Conservation (phyloP, 1,140 invertebrate genomes). For the Harpegnathos saltator region DNA sequence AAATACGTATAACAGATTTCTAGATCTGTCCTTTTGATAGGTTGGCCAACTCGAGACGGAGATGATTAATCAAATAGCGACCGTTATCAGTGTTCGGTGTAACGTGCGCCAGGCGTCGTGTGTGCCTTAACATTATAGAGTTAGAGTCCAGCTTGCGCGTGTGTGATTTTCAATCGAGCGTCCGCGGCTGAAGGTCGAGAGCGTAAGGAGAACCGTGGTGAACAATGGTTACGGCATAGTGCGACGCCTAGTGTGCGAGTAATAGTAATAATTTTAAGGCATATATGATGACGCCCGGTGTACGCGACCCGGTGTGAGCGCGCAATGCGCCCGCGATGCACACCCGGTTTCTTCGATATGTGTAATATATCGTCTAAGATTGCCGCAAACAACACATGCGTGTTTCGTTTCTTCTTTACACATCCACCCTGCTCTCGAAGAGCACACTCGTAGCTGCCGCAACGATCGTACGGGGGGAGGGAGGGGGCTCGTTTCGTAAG, state of each 20-base stretch:
- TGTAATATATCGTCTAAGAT: slow-evolving; percentile 54
- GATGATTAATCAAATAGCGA: slow-evolving; percentile 26
- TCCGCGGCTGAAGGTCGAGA: too few relatives aligned
- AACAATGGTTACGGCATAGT: too few relatives aligned
- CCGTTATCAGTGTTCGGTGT: slow-evolving; percentile 48
- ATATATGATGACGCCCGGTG: too few relatives aligned
- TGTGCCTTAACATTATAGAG: too few relatives aligned
- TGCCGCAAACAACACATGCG: background rate
- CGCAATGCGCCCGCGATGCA: slow-evolving; percentile 49
- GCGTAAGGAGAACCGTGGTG: too few relatives aligned
- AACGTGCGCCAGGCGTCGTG: slow-evolving; percentile 36
- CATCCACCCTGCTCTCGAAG: background rate
- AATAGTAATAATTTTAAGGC: too few relatives aligned
- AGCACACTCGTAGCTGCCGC: background rate
- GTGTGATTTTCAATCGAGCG: too few relatives aligned
- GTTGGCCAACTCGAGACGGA: background rate
- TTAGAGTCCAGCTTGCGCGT: too few relatives aligned
- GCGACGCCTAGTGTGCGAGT: too few relatives aligned
- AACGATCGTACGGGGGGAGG: too few relatives aligned
- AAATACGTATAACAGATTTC: slow-evolving; percentile 49
- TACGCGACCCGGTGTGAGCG: slow-evolving; percentile 55
- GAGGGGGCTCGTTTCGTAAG: too few relatives aligned
- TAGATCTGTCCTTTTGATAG: slow-evolving; percentile 48
- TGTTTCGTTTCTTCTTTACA: background rate
- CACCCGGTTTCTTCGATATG: slow-evolving; percentile 59